phyloP scores from a whole-genome alignment of 2,113 vertebrate genomes.

The Tyrannus savana region DNA sequence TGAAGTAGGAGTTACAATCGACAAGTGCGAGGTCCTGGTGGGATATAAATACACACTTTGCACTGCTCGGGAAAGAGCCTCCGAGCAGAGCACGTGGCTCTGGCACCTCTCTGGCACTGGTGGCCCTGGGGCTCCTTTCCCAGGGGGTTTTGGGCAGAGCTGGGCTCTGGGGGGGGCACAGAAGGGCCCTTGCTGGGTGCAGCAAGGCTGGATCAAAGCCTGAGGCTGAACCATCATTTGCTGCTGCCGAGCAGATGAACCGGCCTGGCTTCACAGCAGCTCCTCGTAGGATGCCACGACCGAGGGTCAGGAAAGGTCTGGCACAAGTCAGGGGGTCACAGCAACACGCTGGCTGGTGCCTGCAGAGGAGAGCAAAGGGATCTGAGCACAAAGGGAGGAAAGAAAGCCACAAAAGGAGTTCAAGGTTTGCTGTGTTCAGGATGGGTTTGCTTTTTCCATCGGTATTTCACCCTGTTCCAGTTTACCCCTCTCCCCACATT shows the following conservation, averaged over 20 bases:
- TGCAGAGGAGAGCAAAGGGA: background rate
- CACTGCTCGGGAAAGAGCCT: background rate
- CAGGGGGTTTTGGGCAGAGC: background rate
- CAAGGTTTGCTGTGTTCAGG: background rate
- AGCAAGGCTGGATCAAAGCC: background rate
- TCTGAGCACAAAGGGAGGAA: background rate
- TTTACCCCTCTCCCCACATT: background rate
- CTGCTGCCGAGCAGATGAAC: accelerated
- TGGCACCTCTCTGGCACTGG: background rate
- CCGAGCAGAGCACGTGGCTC: background rate
- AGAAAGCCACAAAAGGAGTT: background rate
- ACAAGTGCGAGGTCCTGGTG: constrained; percentile 36
- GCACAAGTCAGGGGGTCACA: accelerated
- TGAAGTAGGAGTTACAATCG: constrained; percentile 20
- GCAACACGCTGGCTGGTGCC: background rate
- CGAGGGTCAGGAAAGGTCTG: accelerated
- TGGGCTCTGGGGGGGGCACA: background rate
- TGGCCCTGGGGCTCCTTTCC: background rate
- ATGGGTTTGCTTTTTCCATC: background rate
- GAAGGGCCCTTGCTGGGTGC: background rate
- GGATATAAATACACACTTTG: background rate
- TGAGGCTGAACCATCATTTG: background rate
- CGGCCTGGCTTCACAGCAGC: background rate
- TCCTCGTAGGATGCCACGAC: accelerated
- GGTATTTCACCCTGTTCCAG: accelerated